Conservation (phyloP, 2,113 vertebrate species). For the Telmatochromis sp. region DNA sequence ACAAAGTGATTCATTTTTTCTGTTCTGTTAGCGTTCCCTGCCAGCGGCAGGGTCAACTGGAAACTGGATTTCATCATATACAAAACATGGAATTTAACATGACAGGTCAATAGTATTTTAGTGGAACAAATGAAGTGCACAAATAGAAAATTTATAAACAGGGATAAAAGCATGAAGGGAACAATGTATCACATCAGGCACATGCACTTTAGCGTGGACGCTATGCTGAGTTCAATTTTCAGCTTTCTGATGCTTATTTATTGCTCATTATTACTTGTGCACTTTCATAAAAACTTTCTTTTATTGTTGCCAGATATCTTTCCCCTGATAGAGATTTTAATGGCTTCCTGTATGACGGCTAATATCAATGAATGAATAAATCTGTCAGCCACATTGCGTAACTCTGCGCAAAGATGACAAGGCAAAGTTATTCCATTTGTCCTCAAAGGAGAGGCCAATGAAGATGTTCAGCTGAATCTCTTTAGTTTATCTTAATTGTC, state of each 20-base stretch:
- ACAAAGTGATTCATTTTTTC: neutral
- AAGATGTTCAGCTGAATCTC: slow-evolving; percentile 27
- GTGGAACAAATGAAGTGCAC: neutral
- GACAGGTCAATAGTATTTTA: neutral
- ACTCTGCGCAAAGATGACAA: neutral
- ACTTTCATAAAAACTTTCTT: neutral
- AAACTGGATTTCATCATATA: neutral
- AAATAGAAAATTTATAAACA: neutral
- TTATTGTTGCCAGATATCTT: neutral
- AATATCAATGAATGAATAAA: neutral
- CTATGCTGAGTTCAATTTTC: neutral
- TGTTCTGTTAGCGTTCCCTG: neutral
- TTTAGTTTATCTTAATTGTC: slow-evolving; percentile 51
- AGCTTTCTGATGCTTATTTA: neutral
- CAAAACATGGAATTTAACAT: neutral
- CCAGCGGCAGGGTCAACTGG: neutral
- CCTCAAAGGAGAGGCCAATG: slow-evolving; percentile 6
- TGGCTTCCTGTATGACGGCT: neutral
- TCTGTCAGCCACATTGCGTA: neutral
- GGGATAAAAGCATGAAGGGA: neutral
- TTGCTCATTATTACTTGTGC: neutral
- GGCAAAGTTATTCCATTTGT: neutral
- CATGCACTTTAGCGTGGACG: neutral
- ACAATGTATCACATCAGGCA: neutral
- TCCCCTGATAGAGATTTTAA: neutral